Evolutionary conservation across 1,140 invertebrate species (phyloP).

Genomic region (Gryllus bimaculatus): DNA sequence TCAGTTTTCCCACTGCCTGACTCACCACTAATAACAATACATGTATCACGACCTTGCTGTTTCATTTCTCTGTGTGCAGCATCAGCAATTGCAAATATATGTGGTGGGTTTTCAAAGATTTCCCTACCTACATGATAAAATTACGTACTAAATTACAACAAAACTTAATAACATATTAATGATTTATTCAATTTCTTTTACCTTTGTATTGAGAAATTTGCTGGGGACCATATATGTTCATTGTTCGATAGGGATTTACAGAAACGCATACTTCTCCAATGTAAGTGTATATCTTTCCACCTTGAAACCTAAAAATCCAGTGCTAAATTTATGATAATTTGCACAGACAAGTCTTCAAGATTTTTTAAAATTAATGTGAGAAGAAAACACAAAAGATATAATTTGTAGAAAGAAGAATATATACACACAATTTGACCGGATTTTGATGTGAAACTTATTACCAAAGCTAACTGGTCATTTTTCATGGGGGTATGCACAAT

Average conservation of each 20-base stretch:
- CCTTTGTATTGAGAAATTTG: slow-evolving; percentile 80
- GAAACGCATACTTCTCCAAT: slow-evolving; percentile 90
- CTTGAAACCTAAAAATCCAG: slow-evolving; percentile 61
- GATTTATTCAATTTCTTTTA: slow-evolving; percentile 29
- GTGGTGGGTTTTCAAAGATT: slow-evolving; percentile 88
- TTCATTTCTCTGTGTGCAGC: slow-evolving; percentile 87
- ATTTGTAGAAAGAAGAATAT: too few relatives aligned
- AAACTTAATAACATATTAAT: background rate
- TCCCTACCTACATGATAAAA: slow-evolving; percentile 51
- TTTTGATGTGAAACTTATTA: too few relatives aligned
- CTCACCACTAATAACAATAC: slow-evolving; percentile 93
- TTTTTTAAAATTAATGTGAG: too few relatives aligned
- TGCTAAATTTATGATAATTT: too few relatives aligned
- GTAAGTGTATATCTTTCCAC: slow-evolving; percentile 85
- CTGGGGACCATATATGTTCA: slow-evolving; percentile 75
- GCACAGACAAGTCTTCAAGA: too few relatives aligned
- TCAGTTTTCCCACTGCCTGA: slow-evolving; percentile 96
- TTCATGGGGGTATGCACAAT: too few relatives aligned
- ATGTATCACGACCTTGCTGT: slow-evolving; percentile 81
- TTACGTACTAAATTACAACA: background rate
- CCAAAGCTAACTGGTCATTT: too few relatives aligned
- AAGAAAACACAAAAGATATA: too few relatives aligned
- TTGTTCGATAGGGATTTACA: slow-evolving; percentile 78
- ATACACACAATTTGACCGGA: too few relatives aligned
- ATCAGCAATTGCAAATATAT: slow-evolving; percentile 91